phyloP scores from a whole-genome alignment of 2,113 vertebrate species.

The Mesitornis unicolor region DNA sequence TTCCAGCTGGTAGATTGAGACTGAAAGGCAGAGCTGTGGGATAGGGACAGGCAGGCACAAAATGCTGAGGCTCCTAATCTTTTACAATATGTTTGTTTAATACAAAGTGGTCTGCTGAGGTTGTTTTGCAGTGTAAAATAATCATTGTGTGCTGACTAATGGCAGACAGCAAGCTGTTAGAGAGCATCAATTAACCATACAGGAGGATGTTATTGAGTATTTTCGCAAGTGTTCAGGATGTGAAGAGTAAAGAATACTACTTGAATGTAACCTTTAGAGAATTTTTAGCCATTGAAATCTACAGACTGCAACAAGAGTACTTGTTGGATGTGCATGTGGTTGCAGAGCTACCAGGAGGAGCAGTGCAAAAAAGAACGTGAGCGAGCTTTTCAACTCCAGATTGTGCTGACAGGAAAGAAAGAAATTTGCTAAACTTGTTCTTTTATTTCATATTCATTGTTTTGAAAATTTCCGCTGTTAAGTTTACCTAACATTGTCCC shows the following conservation, averaged over 20 bases:
- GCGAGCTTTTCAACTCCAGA: not conserved
- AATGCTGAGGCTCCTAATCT: conserved; percentile 37
- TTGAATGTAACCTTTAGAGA: not conserved
- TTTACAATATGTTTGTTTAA: conserved; percentile 46
- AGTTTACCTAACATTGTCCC: not conserved
- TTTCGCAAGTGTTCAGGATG: not conserved
- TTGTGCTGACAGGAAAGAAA: not conserved
- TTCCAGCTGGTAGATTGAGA: conserved; percentile 46
- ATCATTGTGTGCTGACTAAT: conserved; percentile 41
- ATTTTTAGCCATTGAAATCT: not conserved
- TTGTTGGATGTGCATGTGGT: not conserved
- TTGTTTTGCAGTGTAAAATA: conserved; percentile 24
- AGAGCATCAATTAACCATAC: conserved; percentile 37
- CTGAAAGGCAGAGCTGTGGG: conserved; percentile 51
- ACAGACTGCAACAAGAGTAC: not conserved
- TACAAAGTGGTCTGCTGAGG: conserved; percentile 46
- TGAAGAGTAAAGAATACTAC: not conserved
- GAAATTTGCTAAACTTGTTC: not conserved
- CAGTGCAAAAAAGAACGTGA: not conserved
- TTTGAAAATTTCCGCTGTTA: not conserved
- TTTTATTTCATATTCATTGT: not conserved
- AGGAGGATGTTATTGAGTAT: conserved; percentile 8
- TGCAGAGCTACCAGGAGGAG: not conserved
- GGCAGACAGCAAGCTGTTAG: conserved; percentile 49
- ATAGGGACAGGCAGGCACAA: not conserved